A percentile compares a stretch with the other conserved stretches of the same genome.
Evolutionary conservation across 2,888 invertebrate species (phyloP).

Genomic region (Andrena flavipes): DNA sequence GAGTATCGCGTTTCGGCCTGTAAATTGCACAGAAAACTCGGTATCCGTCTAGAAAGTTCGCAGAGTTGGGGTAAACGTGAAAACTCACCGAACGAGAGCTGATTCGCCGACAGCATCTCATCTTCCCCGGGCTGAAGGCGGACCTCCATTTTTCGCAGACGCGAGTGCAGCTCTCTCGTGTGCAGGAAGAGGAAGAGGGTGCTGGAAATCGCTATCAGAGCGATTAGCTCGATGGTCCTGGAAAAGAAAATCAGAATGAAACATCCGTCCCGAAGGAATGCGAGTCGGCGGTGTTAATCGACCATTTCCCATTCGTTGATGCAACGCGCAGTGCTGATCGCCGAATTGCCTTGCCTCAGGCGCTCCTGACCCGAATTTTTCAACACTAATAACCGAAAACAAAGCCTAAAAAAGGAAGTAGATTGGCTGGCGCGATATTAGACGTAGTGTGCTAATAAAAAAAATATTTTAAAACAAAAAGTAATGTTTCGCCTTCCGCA

Average conservation of each 20-base stretch:
- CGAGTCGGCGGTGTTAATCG: background rate
- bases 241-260: slow-evolving; percentile 58
- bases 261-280: background rate
- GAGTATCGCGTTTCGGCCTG: background rate
- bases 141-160: slow-evolving; percentile 92
- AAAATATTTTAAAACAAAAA: too few species aligned
- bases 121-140: slow-evolving; percentile 89
- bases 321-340: too few species aligned
- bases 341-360: too few species aligned
- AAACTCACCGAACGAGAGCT: slow-evolving; percentile 85
- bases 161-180: slow-evolving; percentile 92
- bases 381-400: too few species aligned
- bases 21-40: background rate
- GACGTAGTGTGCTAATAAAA: too few species aligned
- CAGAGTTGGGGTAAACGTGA: background rate
- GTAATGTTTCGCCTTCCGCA: too few species aligned
- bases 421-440: too few species aligned
- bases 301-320: too few species aligned
- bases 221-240: slow-evolving; percentile 94
- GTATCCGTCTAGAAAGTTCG: background rate
- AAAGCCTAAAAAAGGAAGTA: too few species aligned
- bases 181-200: slow-evolving; percentile 94
- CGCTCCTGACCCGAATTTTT: too few species aligned
- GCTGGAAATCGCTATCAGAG: slow-evolving; percentile 92
- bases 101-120: slow-evolving; percentile 86